Percentiles rank a stretch among this genome's conserved stretches.
These are phyloP conservation scores for Merluccius polli DNA, from an alignment of 2,797 vertebrate species.

Conservation along the genomic window DNA sequence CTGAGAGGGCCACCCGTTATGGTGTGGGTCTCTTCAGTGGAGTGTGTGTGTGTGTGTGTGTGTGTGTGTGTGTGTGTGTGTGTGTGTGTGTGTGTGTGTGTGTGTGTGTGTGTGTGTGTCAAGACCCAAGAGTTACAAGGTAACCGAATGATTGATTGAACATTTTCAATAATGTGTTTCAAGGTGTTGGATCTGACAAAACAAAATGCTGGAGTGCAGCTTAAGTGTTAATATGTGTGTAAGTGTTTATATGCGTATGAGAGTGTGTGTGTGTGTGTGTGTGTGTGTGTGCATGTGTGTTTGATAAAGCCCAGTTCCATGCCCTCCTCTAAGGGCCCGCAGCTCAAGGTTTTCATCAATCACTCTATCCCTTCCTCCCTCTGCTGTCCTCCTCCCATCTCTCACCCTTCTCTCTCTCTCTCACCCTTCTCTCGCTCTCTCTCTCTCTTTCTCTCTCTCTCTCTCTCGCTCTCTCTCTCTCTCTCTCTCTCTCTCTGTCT, in stretches of 20 bases:
- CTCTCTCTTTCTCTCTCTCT: conserved; percentile 10
- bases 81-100: too few species aligned
- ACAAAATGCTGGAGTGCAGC: background rate
- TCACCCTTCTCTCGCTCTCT: conserved; percentile 11
- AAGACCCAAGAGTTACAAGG: too few species aligned
- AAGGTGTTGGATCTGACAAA: background rate
- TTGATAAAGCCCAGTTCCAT: conserved; percentile 54
- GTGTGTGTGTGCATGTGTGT: conserved; percentile 18
- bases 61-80: too few species aligned
- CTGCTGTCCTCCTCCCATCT: conserved; percentile 20
- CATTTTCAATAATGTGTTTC: background rate
- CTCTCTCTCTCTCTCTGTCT: conserved; percentile 18
- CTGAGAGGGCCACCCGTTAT: too few species aligned
- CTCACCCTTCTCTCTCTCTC: conserved; percentile 5
- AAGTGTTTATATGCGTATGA: background rate
- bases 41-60: too few species aligned
- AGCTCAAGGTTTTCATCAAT: conserved; percentile 56
- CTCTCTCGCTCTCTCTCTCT: conserved; percentile 2
- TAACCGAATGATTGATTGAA: too few species aligned
- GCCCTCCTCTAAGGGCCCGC: conserved; percentile 48
- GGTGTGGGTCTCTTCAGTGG: too few species aligned
- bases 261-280: conserved; percentile 14
- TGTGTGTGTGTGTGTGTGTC: too few species aligned
- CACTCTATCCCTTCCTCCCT: conserved; percentile 35
- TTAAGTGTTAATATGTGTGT: background rate